Percentiles rank a stretch among this genome's conserved stretches.
Conservation (phyloP, 2,888 invertebrate genomes). For the Agonopterix subpropinquella region DNA sequence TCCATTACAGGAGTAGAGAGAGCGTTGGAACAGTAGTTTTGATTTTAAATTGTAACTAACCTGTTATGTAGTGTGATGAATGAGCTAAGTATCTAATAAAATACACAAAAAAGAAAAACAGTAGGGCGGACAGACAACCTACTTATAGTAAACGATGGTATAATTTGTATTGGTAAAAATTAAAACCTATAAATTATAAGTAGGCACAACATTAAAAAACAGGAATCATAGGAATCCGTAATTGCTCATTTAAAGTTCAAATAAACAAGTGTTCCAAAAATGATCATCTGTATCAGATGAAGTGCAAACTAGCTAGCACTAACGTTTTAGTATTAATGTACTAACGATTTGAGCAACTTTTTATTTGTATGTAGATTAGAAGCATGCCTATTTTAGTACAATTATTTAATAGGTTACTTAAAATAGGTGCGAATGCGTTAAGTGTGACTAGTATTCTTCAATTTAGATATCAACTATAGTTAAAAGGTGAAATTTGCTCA, state of each 20-base stretch:
- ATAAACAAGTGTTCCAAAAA: conserved; percentile 48
- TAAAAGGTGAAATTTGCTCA: no score
- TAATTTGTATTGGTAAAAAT: no score
- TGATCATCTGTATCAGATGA: conserved; percentile 72
- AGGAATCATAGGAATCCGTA: conserved; percentile 22
- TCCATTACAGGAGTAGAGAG: no score
- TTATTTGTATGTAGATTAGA: conserved; percentile 53
- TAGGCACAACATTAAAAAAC: neutral
- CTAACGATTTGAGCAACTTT: conserved; percentile 57
- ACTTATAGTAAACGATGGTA: no score
- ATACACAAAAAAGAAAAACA: no score
- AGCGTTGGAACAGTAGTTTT: no score
- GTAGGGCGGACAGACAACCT: no score
- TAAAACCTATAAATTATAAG: no score
- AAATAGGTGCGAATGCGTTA: conserved; percentile 55
- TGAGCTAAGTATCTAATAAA: no score
- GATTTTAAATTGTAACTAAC: no score
- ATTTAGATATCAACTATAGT: no score
- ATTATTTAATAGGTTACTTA: conserved; percentile 59
- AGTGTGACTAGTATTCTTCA: conserved; percentile 33
- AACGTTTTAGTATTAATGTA: conserved; percentile 50
- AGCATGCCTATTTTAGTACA: conserved; percentile 74
- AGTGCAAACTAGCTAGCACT: conserved; percentile 58
- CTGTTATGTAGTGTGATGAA: no score
- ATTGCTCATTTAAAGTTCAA: conserved; percentile 65